Evolutionary conservation across 2,113 vertebrate genomes (phyloP).

Genomic region (Ranitomeya variabilis): DNA sequence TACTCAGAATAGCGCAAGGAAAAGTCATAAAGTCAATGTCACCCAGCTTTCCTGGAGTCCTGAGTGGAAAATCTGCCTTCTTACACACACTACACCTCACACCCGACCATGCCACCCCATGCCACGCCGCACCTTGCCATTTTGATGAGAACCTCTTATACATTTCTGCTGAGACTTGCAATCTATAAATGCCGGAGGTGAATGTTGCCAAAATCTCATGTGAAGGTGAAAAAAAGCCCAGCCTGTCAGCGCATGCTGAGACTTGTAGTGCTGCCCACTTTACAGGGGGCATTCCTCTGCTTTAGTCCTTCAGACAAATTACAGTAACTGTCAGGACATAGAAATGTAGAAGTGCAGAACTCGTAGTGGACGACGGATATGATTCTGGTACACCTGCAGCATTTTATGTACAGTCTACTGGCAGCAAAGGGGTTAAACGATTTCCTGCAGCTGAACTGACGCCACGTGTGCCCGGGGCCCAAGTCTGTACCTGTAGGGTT

Average conservation of each 20-base stretch:
- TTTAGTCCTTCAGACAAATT: no score
- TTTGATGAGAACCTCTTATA: no score
- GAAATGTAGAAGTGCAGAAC: no score
- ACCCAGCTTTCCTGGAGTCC: neutral
- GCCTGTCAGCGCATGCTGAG: neutral
- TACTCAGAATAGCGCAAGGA: neutral
- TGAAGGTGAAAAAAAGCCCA: neutral
- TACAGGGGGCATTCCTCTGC: neutral
- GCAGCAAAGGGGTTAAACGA: neutral
- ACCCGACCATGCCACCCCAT: no score
- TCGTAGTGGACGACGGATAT: neutral
- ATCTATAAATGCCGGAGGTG: neutral
- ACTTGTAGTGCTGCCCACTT: neutral
- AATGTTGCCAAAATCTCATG: neutral
- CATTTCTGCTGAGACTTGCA: neutral
- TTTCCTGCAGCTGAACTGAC: neutral
- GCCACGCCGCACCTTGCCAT: no score
- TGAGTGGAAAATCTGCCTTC: neutral
- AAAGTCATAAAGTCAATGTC: neutral
- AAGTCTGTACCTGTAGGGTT: no score
- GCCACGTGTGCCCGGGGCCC: neutral
- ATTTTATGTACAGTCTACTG: neutral
- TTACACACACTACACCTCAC: no score
- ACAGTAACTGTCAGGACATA: no score
- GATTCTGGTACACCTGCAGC: no score